These are phyloP conservation scores for Doryteuthis pealeii DNA, from an alignment of 1,140 invertebrate species.

Conservation along the genomic window DNA sequence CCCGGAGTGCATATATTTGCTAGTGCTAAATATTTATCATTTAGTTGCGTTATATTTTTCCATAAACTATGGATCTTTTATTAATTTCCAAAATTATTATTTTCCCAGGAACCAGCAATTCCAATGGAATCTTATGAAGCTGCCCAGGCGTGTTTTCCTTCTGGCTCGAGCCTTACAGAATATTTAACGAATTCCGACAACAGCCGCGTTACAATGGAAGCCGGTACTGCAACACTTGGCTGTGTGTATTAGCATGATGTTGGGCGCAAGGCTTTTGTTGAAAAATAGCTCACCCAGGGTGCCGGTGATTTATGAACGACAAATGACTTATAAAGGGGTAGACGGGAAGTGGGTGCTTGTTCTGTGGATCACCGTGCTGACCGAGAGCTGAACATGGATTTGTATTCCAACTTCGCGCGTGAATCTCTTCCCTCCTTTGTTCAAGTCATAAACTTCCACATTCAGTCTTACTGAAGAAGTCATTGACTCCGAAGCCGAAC, in stretches of 20 bases:
- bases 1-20: too few species aligned
- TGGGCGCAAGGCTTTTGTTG: conserved; percentile 88
- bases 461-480: conserved; percentile 89
- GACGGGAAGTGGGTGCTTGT: conserved; percentile 86
- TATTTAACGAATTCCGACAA: conserved; percentile 86
- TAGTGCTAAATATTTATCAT: too few species aligned
- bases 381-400: conserved; percentile 76
- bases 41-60: too few species aligned
- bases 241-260: conserved; percentile 87
- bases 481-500: conserved; percentile 91
- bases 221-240: conserved; percentile 85
- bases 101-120: conserved; percentile 64
- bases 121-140: conserved; percentile 91
- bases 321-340: conserved; percentile 43
- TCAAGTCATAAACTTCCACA: conserved; percentile 82
- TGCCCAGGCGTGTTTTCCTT: conserved; percentile 95
- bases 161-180: conserved; percentile 95
- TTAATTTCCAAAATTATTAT: conserved; percentile 14
- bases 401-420: conserved; percentile 90
- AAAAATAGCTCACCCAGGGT: conserved; percentile 64
- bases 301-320: conserved; percentile 55
- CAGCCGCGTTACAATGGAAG: conserved; percentile 92
- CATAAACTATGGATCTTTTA: too few species aligned
- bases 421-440: conserved; percentile 88
- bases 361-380: conserved; percentile 87